These are phyloP conservation scores for Pseudomyrmex concolor DNA, from an alignment of 1,140 invertebrate genomes.

Conservation along the genomic window DNA sequence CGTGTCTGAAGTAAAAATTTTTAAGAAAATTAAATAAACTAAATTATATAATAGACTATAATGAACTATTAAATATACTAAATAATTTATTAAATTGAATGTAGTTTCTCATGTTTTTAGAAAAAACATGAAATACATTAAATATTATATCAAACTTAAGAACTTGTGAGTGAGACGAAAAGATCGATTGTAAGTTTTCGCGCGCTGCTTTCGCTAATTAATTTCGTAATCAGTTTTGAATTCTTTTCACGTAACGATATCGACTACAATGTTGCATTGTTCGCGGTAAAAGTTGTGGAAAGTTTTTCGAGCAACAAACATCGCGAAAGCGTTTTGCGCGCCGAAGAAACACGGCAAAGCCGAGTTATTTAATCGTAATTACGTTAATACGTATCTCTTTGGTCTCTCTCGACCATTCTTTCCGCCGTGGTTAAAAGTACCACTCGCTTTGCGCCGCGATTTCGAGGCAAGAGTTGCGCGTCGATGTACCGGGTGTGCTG, in stretches of 20 bases:
- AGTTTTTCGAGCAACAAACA: too few species aligned
- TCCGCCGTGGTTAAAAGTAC: conserved; percentile 16
- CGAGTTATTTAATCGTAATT: conserved; percentile 36
- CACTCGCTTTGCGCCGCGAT: conserved; percentile 22
- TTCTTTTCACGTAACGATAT: neutral
- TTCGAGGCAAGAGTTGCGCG: conserved; percentile 16
- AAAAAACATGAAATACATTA: too few species aligned
- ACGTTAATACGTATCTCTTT: conserved; percentile 59
- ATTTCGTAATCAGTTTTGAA: neutral
- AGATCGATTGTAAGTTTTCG: too few species aligned
- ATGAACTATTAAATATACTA: too few species aligned
- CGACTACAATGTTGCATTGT: neutral
- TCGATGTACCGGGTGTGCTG: conserved; percentile 55
- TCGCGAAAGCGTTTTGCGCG: neutral
- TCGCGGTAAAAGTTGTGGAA: neutral
- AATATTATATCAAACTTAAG: too few species aligned
- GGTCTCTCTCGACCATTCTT: conserved; percentile 63
- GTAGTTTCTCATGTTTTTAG: too few species aligned
- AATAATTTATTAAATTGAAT: too few species aligned
- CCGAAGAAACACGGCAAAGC: neutral
- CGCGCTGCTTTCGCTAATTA: neutral
- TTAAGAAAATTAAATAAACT: neutral
- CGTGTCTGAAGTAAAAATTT: neutral
- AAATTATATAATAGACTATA: neutral
- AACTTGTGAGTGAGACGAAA: too few species aligned